phyloP scores from a whole-genome alignment of 2,888 invertebrate genomes.

The Agrochola lota region DNA sequence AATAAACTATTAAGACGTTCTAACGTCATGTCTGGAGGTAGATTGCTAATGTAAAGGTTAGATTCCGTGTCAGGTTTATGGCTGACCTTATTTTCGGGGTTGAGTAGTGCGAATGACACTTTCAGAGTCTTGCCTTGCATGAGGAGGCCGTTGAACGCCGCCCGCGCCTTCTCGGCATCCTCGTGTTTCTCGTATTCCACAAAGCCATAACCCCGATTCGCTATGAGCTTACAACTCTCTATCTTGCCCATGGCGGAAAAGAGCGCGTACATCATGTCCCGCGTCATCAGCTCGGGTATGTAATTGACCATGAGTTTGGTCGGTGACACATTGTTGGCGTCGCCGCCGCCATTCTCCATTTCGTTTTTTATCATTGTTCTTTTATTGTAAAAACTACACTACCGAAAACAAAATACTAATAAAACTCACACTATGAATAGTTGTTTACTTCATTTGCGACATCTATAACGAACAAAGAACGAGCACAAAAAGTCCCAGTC shows the following conservation, averaged over 20 bases:
- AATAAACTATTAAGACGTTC: constrained; percentile 87
- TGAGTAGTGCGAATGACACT: constrained; percentile 89
- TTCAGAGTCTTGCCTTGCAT: constrained; percentile 90
- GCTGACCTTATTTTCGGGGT: constrained; percentile 88
- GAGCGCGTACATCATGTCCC: constrained; percentile 90
- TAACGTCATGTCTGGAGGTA: constrained; percentile 89
- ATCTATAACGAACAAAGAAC: constrained; percentile 86
- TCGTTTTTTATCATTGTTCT: constrained; percentile 88
- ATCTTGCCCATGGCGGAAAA: constrained; percentile 90
- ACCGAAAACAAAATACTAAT: constrained; percentile 85
- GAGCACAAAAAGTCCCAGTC: constrained; percentile 86
- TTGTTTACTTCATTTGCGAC: constrained; percentile 88
- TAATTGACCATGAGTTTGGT: constrained; percentile 91
- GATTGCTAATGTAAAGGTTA: constrained; percentile 89
- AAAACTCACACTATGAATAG: constrained; percentile 82
- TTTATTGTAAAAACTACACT: constrained; percentile 86
- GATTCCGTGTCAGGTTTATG: constrained; percentile 89
- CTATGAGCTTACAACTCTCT: constrained; percentile 89
- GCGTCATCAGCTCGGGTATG: constrained; percentile 90
- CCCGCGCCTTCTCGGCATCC: constrained; percentile 90
- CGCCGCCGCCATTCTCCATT: constrained; percentile 91
- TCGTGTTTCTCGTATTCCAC: constrained; percentile 89
- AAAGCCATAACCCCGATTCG: constrained; percentile 89
- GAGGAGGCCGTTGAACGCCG: constrained; percentile 88
- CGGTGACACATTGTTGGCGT: constrained; percentile 90